phyloP scores from a whole-genome alignment of 2,888 invertebrate genomes.

The Bedellia somnulentella region DNA sequence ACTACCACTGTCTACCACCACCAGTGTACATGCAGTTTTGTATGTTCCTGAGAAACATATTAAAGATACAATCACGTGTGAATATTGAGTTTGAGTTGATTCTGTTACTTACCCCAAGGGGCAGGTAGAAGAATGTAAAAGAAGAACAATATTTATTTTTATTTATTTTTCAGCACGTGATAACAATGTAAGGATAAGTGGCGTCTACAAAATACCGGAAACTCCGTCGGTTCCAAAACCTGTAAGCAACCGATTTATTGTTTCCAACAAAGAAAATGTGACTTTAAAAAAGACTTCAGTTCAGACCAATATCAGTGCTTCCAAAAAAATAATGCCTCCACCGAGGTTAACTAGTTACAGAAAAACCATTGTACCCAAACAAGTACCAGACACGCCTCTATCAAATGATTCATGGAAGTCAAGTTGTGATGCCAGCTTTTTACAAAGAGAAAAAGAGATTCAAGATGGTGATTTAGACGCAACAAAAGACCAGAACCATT shows the following conservation, averaged over 20 bases:
- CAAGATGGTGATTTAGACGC: constrained; percentile 21
- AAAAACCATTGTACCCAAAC: background rate
- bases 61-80: no score
- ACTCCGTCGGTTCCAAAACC: constrained; percentile 26
- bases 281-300: background rate
- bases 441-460: constrained; percentile 38
- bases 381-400: constrained; percentile 24
- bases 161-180: no score
- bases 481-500: constrained; percentile 24
- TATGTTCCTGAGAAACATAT: no score
- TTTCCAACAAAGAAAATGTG: constrained; percentile 32
- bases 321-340: background rate
- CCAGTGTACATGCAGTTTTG: no score
- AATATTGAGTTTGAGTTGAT: no score
- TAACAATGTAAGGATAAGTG: constrained; percentile 44
- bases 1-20: no score
- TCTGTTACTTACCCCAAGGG: no score
- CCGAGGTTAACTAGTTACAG: background rate
- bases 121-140: no score
- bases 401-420: constrained; percentile 36
- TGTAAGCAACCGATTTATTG: constrained; percentile 17
- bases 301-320: background rate
- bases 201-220: constrained; percentile 30
- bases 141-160: no score
- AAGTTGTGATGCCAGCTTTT: constrained; percentile 37